Base-by-base conservation (phyloP, 2,888 invertebrate genomes). In the Diadromus collaris region DNA sequence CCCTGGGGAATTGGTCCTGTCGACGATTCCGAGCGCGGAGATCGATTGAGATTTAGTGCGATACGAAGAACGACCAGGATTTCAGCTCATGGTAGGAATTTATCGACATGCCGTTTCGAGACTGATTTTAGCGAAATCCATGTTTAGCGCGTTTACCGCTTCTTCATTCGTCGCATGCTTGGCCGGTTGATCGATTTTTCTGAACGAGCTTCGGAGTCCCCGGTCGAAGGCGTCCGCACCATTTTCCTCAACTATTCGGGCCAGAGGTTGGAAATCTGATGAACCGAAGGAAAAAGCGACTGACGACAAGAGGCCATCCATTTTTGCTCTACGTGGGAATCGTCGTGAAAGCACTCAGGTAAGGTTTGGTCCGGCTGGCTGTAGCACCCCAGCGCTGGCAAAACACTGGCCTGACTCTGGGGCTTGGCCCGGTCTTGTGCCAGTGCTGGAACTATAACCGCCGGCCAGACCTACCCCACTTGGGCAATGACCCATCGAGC, bases 131-230 rank as follows among this genome's bases (percentile, higher is more conserved):
- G 51, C 24, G 41, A 64, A 70, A 76, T 64, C 48, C 70, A 19
- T n/a, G 21, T 34, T 46, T 27, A 38, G 63, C 29, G 34, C 27
- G 38, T 64, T 64, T 56, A n/a, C 27, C 27, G 6, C 6, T 27
- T 10, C 51, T 10, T 24, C 34, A 64, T 63, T 69, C 32, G 56
- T 69, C 68, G 58, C 51, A 48, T 44, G 46, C 51, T 46, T 34
- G 69, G 34, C 64, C 63, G 58, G 65, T 73, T 69, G 78, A 78
- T 69, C 34, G 44, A 54, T 44, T 64, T 24, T 46, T 41, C 72
- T 56, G 54, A 7, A 16, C n/a, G 19, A 48, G n/a, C 46, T 32
- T 32, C 29, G 19, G 1, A 41, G 41, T 65, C 29, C 9, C 44
- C 51, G 34, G 34, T 48, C 60, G 65, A 27, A 34, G 10, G 34